A percentile compares a stretch with the other conserved stretches of the same genome.
phyloP scores from a whole-genome alignment of 2,888 invertebrate genomes.

The Neoitamus cyanurus region DNA sequence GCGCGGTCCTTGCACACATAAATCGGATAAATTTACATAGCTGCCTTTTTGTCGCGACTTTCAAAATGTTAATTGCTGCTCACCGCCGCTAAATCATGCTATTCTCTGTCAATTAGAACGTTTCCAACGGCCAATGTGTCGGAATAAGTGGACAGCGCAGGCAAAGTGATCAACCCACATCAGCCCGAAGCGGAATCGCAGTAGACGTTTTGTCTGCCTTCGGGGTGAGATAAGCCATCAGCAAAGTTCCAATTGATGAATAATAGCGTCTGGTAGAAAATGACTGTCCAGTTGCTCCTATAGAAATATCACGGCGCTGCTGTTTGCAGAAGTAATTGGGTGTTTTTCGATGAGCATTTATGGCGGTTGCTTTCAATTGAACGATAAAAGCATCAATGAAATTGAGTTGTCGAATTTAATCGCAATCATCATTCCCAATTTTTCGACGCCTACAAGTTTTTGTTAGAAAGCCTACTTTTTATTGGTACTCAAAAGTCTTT shows the following conservation, averaged over 20 bases:
- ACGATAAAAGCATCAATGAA: not conserved
- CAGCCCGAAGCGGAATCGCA: not conserved
- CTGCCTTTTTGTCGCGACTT: not conserved
- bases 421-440: not conserved
- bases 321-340: not conserved
- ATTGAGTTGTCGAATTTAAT: not conserved
- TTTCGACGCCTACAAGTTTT: not conserved
- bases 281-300: not conserved
- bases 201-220: not conserved
- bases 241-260: not conserved
- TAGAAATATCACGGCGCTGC: not conserved
- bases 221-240: not conserved
- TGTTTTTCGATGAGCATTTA: not conserved
- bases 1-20: not conserved
- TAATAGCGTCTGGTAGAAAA: not conserved
- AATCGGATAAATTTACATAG: not conserved
- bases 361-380: not conserved
- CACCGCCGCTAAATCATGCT: not conserved
- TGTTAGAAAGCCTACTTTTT: not conserved
- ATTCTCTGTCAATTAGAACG: not conserved
- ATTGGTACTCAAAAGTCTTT: not conserved
- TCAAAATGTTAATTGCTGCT: not conserved
- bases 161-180: not conserved
- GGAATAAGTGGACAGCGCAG: not conserved
- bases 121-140: not conserved